Conservation (phyloP, 2,797 vertebrate species). For the Lophius americanus region DNA sequence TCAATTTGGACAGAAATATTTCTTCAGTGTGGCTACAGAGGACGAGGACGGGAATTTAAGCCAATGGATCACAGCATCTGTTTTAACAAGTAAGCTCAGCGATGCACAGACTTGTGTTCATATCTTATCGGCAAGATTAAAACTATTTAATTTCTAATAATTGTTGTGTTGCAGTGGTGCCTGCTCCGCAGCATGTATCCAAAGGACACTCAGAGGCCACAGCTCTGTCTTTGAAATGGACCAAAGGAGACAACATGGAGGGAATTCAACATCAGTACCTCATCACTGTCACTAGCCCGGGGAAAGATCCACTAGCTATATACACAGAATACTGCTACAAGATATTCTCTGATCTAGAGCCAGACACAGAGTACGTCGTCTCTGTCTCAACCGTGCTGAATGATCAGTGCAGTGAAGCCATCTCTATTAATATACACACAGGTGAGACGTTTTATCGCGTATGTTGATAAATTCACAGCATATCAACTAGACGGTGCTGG, state of each 20-base stretch:
- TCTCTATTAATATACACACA: constrained; percentile 22
- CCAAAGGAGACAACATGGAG: constrained; percentile 32
- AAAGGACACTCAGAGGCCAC: constrained; percentile 17
- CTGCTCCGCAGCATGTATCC: constrained; percentile 18
- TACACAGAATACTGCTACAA: constrained; percentile 15
- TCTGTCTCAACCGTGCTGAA: constrained; percentile 37
- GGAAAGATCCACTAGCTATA: background rate
- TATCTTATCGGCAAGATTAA: background rate
- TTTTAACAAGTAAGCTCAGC: constrained; percentile 28
- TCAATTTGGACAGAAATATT: constrained; percentile 25
- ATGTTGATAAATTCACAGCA: no score
- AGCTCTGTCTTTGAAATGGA: constrained; percentile 30
- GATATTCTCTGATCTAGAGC: constrained; percentile 24
- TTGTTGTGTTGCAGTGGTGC: constrained; percentile 13
- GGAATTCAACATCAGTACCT: constrained; percentile 32
- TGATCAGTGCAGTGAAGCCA: background rate
- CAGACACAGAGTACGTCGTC: constrained; percentile 34
- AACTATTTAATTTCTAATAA: background rate
- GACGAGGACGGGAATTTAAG: constrained; percentile 27
- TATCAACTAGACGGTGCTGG: no score
- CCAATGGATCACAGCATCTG: constrained; percentile 4
- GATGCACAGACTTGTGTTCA: background rate
- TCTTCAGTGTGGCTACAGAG: constrained; percentile 36
- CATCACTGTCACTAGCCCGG: constrained; percentile 9
- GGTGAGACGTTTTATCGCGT: constrained; percentile 13